These are phyloP conservation scores for Nematolebias whitei DNA, from an alignment of 2,113 vertebrate genomes.

Conservation along the genomic window DNA sequence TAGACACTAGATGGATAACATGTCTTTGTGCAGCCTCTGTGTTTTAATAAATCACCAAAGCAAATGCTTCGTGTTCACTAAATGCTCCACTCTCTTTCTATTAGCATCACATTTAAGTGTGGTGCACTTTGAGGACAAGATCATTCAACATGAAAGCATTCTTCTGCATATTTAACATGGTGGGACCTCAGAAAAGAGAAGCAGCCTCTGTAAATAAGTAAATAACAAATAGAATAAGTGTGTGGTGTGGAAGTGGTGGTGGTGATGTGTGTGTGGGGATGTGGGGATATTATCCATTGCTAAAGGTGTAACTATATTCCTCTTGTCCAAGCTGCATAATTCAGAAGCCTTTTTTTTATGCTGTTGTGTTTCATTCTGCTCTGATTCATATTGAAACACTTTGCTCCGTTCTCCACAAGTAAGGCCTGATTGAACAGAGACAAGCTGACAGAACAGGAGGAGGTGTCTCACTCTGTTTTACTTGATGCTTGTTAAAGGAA, in stretches of 20 bases:
- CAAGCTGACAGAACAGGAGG: conserved; percentile 7
- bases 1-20: conserved; percentile 22
- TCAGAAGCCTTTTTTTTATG: conserved; percentile 45
- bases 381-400: conserved; percentile 46
- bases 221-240: conserved; percentile 35
- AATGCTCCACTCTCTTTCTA: conserved; percentile 63
- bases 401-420: conserved; percentile 19
- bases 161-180: conserved; percentile 75
- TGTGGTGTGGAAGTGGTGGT: too few species aligned
- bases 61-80: conserved; percentile 72
- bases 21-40: conserved; percentile 23
- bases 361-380: conserved; percentile 52
- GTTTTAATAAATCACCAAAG: conserved; percentile 67
- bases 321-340: conserved; percentile 72
- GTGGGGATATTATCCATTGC: conserved; percentile 39
- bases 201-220: conserved; percentile 65
- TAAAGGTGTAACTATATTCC: conserved; percentile 67
- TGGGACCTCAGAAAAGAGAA: conserved; percentile 32
- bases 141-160: conserved; percentile 52
- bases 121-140: conserved; percentile 42
- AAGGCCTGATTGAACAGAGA: conserved; percentile 46
- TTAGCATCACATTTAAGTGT: conserved; percentile 65
- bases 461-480: conserved; percentile 35
- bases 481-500: conserved; percentile 44
- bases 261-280: background rate